These are phyloP conservation scores for Sus cebifrons DNA, from an alignment of 2,797 vertebrate genomes.

Conservation along the genomic window DNA sequence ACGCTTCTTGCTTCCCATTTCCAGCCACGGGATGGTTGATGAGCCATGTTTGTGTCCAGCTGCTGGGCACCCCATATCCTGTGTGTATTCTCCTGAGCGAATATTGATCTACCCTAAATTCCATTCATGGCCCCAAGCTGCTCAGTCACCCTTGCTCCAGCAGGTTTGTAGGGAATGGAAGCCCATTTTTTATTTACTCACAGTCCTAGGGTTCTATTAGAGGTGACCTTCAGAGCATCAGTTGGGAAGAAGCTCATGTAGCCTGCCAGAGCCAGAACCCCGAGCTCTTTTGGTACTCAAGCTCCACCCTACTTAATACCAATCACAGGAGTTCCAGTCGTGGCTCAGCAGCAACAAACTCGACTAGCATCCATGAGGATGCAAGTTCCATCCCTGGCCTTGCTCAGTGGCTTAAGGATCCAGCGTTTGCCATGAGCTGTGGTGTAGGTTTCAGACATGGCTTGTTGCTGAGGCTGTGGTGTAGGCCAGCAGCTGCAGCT, in stretches of 20 bases:
- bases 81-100: background rate
- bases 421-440: no score
- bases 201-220: background rate
- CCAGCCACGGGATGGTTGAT: background rate
- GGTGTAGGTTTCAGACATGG: no score
- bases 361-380: no score
- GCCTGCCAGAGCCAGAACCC: background rate
- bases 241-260: background rate
- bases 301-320: background rate
- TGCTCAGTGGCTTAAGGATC: no score
- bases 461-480: no score
- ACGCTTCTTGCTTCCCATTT: background rate
- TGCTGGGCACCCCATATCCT: background rate
- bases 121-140: background rate
- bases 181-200: slow-evolving; percentile 18
- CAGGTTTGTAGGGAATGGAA: background rate
- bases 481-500: no score
- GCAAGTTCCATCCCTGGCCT: no score
- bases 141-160: background rate
- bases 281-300: background rate
- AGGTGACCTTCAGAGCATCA: background rate
- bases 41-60: background rate
- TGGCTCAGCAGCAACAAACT: no score
- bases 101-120: slow-evolving; percentile 28
- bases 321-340: no score